Conservation (phyloP, 2,113 vertebrate species). For the Oxyura jamaicensis region DNA sequence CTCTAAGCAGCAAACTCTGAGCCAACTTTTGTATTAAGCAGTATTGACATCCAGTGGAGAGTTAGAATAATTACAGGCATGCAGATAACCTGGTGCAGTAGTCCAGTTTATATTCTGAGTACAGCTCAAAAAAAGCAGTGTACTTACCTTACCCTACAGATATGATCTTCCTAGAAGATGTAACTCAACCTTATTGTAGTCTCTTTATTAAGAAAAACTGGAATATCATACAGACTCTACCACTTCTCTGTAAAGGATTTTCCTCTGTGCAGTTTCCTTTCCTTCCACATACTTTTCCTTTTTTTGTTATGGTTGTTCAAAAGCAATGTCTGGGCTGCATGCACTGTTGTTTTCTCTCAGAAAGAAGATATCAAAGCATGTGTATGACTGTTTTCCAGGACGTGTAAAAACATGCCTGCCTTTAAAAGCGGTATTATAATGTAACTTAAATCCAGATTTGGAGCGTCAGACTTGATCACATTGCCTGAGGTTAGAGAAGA, state of each 20-base stretch:
- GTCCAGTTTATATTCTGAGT: not conserved
- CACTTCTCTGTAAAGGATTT: not conserved
- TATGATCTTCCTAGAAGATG: not conserved
- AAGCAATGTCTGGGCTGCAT: not conserved
- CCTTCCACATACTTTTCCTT: not conserved
- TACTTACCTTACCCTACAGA: not conserved
- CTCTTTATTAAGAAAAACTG: not conserved
- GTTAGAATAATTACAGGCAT: conserved; percentile 76
- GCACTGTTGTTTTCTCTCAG: not conserved
- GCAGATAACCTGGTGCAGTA: not conserved
- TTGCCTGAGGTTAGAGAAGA: not conserved
- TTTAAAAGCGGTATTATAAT: not conserved
- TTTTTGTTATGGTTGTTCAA: not conserved
- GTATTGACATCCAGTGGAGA: conserved; percentile 84
- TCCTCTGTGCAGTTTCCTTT: not conserved
- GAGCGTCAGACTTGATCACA: not conserved
- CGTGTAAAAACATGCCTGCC: not conserved
- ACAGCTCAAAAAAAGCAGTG: not conserved
- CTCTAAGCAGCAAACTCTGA: not conserved
- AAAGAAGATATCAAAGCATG: not conserved
- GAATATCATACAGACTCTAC: not conserved
- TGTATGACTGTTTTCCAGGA: not conserved
- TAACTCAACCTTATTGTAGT: not conserved
- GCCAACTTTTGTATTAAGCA: conserved; percentile 74
- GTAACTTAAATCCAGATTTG: not conserved